Percentiles rank a stretch among this genome's conserved stretches.
Conservation (phyloP, 2,113 vertebrate species). For the Lophura nycthemera region DNA sequence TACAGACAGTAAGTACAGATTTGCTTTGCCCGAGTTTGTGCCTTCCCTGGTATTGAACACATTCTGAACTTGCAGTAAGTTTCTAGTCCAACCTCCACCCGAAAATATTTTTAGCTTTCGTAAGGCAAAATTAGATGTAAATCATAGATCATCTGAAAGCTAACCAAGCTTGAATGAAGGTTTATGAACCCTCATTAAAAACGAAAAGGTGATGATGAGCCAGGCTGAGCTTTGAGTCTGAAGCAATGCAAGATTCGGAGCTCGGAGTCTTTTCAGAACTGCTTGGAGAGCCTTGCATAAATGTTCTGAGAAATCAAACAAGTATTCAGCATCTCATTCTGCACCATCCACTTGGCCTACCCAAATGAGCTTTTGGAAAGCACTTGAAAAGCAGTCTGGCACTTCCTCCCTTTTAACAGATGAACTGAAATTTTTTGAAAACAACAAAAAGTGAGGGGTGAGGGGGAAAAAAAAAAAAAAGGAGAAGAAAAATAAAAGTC, state of each 20-base stretch:
- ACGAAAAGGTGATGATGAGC: not conserved
- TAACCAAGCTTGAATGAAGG: not conserved
- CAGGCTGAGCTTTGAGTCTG: not conserved
- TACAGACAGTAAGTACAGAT: not conserved
- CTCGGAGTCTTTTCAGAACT: not conserved
- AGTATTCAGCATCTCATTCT: conserved; percentile 31
- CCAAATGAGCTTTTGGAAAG: conserved; percentile 63
- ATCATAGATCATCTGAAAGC: not conserved
- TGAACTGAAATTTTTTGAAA: conserved; percentile 44
- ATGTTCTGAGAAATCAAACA: conserved; percentile 57
- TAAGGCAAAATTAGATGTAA: not conserved
- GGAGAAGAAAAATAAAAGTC: not conserved
- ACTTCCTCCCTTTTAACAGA: conserved; percentile 51
- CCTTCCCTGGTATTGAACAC: not conserved
- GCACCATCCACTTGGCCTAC: not conserved
- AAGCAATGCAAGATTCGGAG: conserved; percentile 20
- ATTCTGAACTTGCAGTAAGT: not conserved
- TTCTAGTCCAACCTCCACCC: not conserved
- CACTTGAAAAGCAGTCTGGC: conserved; percentile 61
- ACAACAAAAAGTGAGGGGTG: no score
- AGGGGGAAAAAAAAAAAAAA: no score
- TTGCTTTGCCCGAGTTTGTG: not conserved
- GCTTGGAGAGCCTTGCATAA: conserved; percentile 30
- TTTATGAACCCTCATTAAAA: not conserved
- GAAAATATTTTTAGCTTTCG: not conserved